These are phyloP conservation scores for Xylota segnis DNA, from an alignment of 2,888 invertebrate species.

Conservation along the genomic window DNA sequence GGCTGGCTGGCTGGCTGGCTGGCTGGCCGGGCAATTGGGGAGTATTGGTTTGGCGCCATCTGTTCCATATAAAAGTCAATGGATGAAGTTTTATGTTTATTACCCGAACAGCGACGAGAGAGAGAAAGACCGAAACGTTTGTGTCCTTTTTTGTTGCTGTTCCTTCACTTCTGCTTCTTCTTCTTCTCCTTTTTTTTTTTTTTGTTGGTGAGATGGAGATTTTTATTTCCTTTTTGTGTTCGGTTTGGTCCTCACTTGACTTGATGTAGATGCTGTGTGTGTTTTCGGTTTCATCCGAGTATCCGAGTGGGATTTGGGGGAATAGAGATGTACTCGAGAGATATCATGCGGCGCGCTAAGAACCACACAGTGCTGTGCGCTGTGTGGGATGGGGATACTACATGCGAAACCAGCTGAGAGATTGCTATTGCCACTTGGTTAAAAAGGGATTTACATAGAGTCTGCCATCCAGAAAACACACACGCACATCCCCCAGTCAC, in stretches of 20 bases:
- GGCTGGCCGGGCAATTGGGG: constrained; percentile 67
- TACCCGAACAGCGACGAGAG: constrained; percentile 58
- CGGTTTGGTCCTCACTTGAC: not conserved
- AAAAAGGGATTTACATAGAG: constrained; percentile 72
- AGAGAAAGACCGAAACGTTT: constrained; percentile 28
- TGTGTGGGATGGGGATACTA: constrained; percentile 54
- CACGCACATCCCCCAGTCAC: constrained; percentile 12
- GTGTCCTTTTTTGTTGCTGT: constrained; percentile 53
- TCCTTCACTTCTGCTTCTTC: constrained; percentile 12
- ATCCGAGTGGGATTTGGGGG: constrained; percentile 64
- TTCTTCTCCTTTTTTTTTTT: constrained; percentile 8
- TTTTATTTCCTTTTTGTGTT: constrained; percentile 1
- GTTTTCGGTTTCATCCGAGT: constrained; percentile 69
- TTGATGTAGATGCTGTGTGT: constrained; percentile 27
- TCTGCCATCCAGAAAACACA: constrained; percentile 23
- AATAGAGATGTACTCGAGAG: constrained; percentile 75
- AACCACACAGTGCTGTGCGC: constrained; percentile 67
- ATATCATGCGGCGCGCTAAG: constrained; percentile 75
- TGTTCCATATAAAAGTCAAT: constrained; percentile 77
- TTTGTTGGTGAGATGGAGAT: not conserved
- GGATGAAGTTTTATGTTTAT: constrained; percentile 77
- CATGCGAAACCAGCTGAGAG: constrained; percentile 67
- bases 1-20: constrained; percentile 22
- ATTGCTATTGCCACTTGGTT: constrained; percentile 74
- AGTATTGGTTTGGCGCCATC: constrained; percentile 77